Evolutionary conservation across 2,797 vertebrate species (phyloP).

Genomic region (Pyrocephalus nanus): DNA sequence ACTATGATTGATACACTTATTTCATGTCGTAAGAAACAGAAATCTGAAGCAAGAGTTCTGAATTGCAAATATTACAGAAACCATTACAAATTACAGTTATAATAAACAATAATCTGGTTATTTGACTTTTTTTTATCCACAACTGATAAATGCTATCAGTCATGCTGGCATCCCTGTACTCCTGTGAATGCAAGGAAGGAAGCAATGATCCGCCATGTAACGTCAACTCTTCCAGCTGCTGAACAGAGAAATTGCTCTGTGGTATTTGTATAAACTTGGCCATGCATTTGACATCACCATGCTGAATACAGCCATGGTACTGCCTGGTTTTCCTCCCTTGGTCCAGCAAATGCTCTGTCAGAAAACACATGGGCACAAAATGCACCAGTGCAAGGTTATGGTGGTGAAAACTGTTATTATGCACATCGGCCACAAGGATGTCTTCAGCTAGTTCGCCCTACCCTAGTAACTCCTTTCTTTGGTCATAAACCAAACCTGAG

Average conservation of each 20-base stretch:
- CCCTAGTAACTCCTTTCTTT: not conserved
- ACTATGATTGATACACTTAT: not conserved
- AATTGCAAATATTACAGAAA: not conserved
- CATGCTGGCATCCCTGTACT: not conserved
- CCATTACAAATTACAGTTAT: not conserved
- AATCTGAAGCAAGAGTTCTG: not conserved
- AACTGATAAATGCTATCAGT: not conserved
- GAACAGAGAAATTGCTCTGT: not conserved
- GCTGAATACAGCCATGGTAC: not conserved
- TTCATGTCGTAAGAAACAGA: not conserved
- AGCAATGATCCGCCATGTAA: not conserved
- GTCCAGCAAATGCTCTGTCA: not conserved
- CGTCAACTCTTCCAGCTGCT: not conserved
- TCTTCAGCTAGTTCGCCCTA: not conserved
- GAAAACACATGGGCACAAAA: not conserved
- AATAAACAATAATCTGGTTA: not conserved
- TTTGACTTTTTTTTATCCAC: not conserved
- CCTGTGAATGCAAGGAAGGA: not conserved
- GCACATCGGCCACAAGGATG: accelerated
- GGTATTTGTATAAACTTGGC: not conserved
- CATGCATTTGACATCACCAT: not conserved
- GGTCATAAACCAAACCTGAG: accelerated
- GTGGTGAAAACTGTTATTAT: not conserved
- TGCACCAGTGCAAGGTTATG: accelerated
- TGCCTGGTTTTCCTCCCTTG: not conserved